Evolutionary conservation across 2,888 invertebrate genomes (phyloP), one percentile per base, ranked within the genome.

Genomic region (Ditula angustiorana): DNA sequence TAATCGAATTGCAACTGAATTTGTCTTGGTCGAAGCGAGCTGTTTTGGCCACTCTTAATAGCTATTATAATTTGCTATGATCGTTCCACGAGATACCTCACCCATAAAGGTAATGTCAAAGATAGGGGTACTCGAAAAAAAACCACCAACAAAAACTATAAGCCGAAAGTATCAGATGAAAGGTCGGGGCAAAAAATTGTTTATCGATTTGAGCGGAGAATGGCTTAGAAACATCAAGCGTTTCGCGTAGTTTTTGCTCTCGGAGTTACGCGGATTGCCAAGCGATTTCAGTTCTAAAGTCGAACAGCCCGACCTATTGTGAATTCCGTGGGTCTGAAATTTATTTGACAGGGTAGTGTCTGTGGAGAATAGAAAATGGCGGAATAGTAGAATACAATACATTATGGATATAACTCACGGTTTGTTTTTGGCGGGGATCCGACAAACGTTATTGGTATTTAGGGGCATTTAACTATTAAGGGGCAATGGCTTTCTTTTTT

Each of bases 351-450:
- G 89, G 71, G 78, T 84, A 88, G 87, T 89, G 87, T 91, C 92
- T 92, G 91, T 87, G 83, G 92, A 93, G 92, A 93, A 93, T 92
- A 88, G 92, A 90, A 92, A 92, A 92, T 92, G 90, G 92, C 88
- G 87, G 88, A 88, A 88, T 89, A 83, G 88, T 75, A 85, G 85
- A 87, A 91, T 87, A 92, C 82, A 86, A 85, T 85, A 80, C 86
- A 88, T 89, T 89, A 89, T 84, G 82, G 87, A 81, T 85, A 91
- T 93, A 93, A 91, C 86, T 93, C 92, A 93, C 81, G 90, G 90
- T 93, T 92, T 93, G 92, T 92, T 92, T 92, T 91, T 89, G 87
- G 90, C 89, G 87, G 90, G 90, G 90, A 85, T 82, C 87, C 88
- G 90, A 91, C 92, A 90, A 89, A 85, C 90, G 85, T 90, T 91